Percentiles rank a stretch among this genome's conserved stretches.
Conservation (phyloP, 2,888 invertebrate genomes). For the Pristionchus mayeri region DNA sequence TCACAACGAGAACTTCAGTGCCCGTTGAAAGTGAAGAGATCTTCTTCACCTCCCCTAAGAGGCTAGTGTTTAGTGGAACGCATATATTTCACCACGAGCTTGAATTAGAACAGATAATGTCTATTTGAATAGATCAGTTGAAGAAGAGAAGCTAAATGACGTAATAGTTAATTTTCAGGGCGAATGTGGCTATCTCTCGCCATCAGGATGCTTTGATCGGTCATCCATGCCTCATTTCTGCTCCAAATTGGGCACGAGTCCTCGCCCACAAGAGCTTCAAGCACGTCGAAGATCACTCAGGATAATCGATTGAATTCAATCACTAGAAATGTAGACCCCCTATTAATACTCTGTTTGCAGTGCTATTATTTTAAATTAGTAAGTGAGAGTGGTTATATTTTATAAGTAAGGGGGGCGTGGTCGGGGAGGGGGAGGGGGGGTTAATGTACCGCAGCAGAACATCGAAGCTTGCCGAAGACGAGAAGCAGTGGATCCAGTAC, state of each 20-base stretch:
- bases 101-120: no score
- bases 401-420: background rate
- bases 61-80: background rate
- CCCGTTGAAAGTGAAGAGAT: background rate
- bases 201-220: conserved; percentile 1
- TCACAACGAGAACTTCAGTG: background rate
- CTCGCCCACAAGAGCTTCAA: background rate
- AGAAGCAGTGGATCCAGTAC: background rate
- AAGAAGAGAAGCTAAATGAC: background rate
- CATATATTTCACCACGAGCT: no score
- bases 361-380: background rate
- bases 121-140: no score
- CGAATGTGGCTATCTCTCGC: background rate
- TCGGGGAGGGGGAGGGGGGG: background rate
- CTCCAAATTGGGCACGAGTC: background rate
- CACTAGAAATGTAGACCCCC: background rate
- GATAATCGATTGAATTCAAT: no score
- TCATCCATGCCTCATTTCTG: background rate
- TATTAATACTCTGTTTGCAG: background rate
- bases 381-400: background rate
- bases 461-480: background rate
- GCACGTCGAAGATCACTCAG: background rate
- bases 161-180: background rate
- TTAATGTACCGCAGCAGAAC: background rate
- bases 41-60: background rate